phyloP scores from a whole-genome alignment of 1,140 invertebrate species.

The Lasioglossum baleicum region DNA sequence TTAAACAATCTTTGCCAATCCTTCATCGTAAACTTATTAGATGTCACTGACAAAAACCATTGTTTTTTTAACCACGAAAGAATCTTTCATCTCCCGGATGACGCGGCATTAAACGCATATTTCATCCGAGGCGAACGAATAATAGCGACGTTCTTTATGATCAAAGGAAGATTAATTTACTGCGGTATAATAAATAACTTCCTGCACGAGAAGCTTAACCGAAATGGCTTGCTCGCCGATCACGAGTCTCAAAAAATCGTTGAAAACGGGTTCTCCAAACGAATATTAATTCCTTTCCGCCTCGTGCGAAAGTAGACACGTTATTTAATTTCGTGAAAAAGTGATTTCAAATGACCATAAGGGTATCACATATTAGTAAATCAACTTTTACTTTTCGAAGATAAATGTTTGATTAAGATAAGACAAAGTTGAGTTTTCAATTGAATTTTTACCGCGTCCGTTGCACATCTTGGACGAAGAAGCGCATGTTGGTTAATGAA shows the following conservation, averaged over 20 bases:
- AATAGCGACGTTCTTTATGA: conserved; percentile 28
- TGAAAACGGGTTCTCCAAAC: not conserved
- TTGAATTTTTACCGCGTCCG: too few relatives aligned
- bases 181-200: conserved; percentile 43
- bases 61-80: not conserved
- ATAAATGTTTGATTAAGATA: too few relatives aligned
- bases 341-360: too few relatives aligned
- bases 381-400: too few relatives aligned
- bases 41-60: too few relatives aligned
- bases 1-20: too few relatives aligned
- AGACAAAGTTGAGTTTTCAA: too few relatives aligned
- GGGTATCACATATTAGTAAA: too few relatives aligned
- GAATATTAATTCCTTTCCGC: conserved; percentile 4
- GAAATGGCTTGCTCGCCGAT: conserved; percentile 27
- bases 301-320: too few relatives aligned
- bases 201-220: conserved; percentile 1
- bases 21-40: too few relatives aligned
- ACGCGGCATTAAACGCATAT: conserved; percentile 15
- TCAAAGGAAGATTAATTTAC: conserved; percentile 45
- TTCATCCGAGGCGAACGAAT: conserved; percentile 12
- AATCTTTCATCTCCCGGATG: conserved; percentile 21
- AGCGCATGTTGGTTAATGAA: not conserved
- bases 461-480: not conserved
- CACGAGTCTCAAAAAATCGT: conserved; percentile 26
- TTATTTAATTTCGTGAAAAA: too few relatives aligned